phyloP scores from a whole-genome alignment of 2,113 vertebrate genomes.

The Paramormyrops kingsleyae region DNA sequence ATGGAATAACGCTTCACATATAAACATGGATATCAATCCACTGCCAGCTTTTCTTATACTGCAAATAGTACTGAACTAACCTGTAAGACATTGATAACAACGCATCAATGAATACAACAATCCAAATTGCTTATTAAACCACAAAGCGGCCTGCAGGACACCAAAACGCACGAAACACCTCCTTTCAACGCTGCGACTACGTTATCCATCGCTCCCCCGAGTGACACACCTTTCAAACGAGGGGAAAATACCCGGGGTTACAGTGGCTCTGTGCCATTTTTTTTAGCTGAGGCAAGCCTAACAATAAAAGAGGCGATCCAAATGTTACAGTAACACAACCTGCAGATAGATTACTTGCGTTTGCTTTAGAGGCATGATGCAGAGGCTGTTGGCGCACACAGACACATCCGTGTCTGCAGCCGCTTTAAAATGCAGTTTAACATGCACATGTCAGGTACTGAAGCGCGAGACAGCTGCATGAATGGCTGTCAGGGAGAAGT shows the following conservation, averaged over 20 bases:
- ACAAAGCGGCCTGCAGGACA: not conserved
- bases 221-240: not conserved
- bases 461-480: not conserved
- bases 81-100: not conserved
- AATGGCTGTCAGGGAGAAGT: not conserved
- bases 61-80: not conserved
- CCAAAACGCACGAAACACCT: not conserved
- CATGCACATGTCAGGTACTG: not conserved
- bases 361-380: not conserved
- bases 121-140: not conserved
- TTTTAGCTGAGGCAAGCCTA: not conserved
- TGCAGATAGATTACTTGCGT: not conserved
- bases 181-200: not conserved
- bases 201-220: not conserved
- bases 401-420: not conserved
- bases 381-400: not conserved
- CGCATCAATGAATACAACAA: not conserved
- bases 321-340: not conserved
- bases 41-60: not conserved
- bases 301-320: not conserved
- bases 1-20: not conserved
- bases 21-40: not conserved
- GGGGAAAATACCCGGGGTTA: not conserved
- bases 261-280: not conserved
- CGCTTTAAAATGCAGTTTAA: not conserved